Conservation (phyloP, 2,797 vertebrate genomes). For the Pipistrellus kuhlii region DNA sequence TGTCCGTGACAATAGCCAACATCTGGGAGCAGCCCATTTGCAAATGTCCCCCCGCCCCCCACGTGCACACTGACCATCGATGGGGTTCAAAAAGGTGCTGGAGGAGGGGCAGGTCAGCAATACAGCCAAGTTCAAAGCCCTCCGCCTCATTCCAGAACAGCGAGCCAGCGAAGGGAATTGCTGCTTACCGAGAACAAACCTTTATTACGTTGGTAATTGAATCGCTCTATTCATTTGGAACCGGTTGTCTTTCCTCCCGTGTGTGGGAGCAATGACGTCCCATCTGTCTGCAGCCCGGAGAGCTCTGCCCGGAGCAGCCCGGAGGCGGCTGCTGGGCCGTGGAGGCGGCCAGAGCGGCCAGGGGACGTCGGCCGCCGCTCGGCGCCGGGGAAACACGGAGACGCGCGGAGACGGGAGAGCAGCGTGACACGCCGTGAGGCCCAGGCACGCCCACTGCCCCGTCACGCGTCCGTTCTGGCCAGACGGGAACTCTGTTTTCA, state of each 20-base stretch:
- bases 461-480: background rate
- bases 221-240: background rate
- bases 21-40: background rate
- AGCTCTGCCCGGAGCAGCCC: background rate
- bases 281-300: background rate
- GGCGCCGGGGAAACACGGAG: background rate
- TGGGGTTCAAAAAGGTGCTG: background rate
- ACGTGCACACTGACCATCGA: background rate
- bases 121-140: background rate
- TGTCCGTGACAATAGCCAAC: background rate
- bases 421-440: background rate
- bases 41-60: background rate
- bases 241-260: background rate
- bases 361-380: too few relatives aligned
- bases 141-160: background rate
- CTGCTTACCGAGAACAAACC: background rate
- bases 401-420: background rate
- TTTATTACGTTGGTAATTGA: background rate
- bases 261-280: background rate
- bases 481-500: background rate
- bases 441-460: background rate
- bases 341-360: rapidly evolving
- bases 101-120: background rate
- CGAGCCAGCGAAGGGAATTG: background rate
- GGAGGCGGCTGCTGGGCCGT: background rate